Conservation (phyloP, 2,888 invertebrate species). For the Disparrhopalites patrizii region DNA sequence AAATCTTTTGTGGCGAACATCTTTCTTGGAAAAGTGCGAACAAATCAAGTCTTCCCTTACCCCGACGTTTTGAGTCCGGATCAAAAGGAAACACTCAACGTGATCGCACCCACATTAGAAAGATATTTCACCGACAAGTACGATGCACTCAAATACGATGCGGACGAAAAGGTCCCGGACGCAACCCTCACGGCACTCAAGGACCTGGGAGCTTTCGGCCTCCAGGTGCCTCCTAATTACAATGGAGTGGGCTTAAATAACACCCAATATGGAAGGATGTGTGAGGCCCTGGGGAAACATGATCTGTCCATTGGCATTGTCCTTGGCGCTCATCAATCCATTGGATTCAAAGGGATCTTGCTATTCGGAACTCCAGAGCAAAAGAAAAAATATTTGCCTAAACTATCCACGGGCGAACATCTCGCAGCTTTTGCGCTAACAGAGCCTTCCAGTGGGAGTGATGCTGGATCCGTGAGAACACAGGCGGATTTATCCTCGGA, state of each 20-base stretch:
- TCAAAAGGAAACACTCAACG: constrained; percentile 73
- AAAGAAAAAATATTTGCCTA: constrained; percentile 86
- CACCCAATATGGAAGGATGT: constrained; percentile 89
- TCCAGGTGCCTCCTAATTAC: constrained; percentile 79
- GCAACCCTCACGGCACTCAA: constrained; percentile 72
- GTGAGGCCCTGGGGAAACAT: constrained; percentile 86
- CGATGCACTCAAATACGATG: constrained; percentile 83
- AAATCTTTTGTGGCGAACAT: constrained; percentile 90
- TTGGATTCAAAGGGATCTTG: constrained; percentile 91
- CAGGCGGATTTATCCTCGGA: constrained; percentile 80
- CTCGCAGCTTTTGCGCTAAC: constrained; percentile 85
- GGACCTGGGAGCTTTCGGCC: constrained; percentile 89
- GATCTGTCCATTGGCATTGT: constrained; percentile 93
- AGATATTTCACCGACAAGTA: constrained; percentile 71
- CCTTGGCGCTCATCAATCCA: constrained; percentile 95
- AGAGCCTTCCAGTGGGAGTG: constrained; percentile 88
- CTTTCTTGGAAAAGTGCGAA: constrained; percentile 78
- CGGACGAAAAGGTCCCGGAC: constrained; percentile 68
- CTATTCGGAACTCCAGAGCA: constrained; percentile 85
- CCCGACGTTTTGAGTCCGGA: constrained; percentile 80
- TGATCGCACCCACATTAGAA: constrained; percentile 74
- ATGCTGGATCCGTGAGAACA: constrained; percentile 77
- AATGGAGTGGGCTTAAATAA: constrained; percentile 86
- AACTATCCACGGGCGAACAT: constrained; percentile 74
- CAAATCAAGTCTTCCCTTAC: constrained; percentile 87